phyloP scores from a whole-genome alignment of 2,888 invertebrate genomes.

The Leptopterna dolabrata region DNA sequence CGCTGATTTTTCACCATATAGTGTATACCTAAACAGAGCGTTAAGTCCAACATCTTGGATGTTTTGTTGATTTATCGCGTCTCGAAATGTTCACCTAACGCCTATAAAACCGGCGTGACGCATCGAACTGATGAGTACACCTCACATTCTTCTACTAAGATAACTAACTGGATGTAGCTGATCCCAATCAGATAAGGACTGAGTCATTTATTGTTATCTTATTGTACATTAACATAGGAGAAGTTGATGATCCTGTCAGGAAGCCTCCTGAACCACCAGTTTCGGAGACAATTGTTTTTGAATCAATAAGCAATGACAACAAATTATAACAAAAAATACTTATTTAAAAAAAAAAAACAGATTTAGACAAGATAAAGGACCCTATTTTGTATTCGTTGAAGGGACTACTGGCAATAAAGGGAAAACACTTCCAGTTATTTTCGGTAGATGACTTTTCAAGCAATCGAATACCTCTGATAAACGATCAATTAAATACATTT shows the following conservation, averaged over 20 bases:
- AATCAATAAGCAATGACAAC: not conserved
- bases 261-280: not conserved
- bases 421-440: not conserved
- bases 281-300: not conserved
- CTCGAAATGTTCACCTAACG: not conserved
- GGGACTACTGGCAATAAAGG: not conserved
- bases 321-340: not conserved
- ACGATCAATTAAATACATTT: too few relatives aligned
- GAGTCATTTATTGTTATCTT: not conserved
- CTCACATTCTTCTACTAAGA: not conserved
- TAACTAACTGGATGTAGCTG: not conserved
- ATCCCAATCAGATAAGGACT: not conserved
- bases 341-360: not conserved
- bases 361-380: not conserved
- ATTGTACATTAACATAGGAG: not conserved
- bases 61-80: not conserved
- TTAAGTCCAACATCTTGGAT: too few relatives aligned
- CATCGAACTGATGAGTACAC: not conserved
- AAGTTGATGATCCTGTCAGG: not conserved
- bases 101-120: not conserved
- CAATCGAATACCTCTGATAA: too few relatives aligned
- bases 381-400: not conserved
- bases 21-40: too few relatives aligned
- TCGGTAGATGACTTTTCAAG: too few relatives aligned
- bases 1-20: too few relatives aligned